Base-by-base conservation (phyloP, 37 sponge, comb jelly and placozoan genomes). In the Spongilla lacustris region DNA sequence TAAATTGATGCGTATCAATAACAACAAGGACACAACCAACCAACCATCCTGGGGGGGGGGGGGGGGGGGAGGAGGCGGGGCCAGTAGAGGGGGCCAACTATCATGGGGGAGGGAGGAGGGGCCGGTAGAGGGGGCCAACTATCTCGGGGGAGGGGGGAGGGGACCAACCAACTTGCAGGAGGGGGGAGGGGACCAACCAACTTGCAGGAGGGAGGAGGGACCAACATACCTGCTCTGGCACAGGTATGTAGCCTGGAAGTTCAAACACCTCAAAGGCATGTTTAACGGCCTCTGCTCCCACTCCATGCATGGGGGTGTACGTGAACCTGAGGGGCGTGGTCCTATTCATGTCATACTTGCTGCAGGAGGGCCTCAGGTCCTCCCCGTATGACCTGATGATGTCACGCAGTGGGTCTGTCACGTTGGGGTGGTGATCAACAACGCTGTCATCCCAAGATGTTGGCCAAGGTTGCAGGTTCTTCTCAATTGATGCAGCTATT, bases 251-350 rank as follows among this genome's bases (percentile, higher is more conserved):
- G 9, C 77, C 87, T 11, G 89, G 94, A 25, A 97, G 85, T 36
- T 79, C 81, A 66, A 99, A 95, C 2, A 81, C 88, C 17, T 77
- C 17, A 72, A 99, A 97, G 25, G 95, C 94, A 37, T 80, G 49
- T 41, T 77, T 71, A 28, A 91, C 91, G 68, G 94, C 91, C 78
- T 85, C 76, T 27, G 83, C 84, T 0, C 99, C 99, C 33, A 99
- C 99, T 24, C 99, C 99, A 72, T 99, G 99, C 98, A 99, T 97
- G 22, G 99, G 92, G 23, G 96, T 97, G 82, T 97, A 99, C 0
- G 89, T 86, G 74, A 95, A 89, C 75, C 79, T 94, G 17, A 91
- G 25, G 21, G 87, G 75, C 25, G 69, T 58, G 46, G 67, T 19
- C 6, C 38, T 38, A 58, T 84, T 89, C 10, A 33, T 27, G 9